Evolutionary conservation across 2,113 vertebrate species (phyloP).

Genomic region (Tragelaphus scriptus): DNA sequence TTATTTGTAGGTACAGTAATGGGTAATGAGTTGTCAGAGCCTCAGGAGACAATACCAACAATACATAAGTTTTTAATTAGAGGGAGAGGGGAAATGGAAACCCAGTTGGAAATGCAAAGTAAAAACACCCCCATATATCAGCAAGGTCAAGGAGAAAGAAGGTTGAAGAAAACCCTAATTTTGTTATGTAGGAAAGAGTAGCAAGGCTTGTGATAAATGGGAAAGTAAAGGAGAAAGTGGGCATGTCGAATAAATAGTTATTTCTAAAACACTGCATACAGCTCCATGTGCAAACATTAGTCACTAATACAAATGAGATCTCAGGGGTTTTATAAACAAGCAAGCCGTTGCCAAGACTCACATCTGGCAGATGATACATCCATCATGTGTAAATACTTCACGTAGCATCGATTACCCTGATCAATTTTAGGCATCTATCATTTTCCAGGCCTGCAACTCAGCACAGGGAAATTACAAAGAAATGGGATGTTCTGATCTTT

Average conservation of each 20-base stretch:
- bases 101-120: slow-evolving; percentile 33
- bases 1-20: neutral
- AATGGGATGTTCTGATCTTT: slow-evolving; percentile 33
- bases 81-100: neutral
- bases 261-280: slow-evolving; percentile 51
- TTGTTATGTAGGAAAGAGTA: slow-evolving; percentile 40
- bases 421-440: slow-evolving; percentile 71
- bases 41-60: neutral
- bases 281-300: slow-evolving; percentile 45
- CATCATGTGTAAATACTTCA: slow-evolving; percentile 63
- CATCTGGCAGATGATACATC: slow-evolving; percentile 64
- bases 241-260: slow-evolving; percentile 37
- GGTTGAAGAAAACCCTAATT: slow-evolving; percentile 47
- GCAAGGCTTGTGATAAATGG: slow-evolving; percentile 50
- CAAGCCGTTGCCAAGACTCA: slow-evolving; percentile 25
- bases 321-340: slow-evolving; percentile 67
- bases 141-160: slow-evolving; percentile 42
- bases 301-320: slow-evolving; percentile 69
- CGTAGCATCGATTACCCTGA: slow-evolving; percentile 65
- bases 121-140: slow-evolving; percentile 42
- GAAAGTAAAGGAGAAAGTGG: slow-evolving; percentile 42
- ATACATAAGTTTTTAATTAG: neutral
- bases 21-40: neutral
- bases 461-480: slow-evolving; percentile 55
- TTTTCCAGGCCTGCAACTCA: slow-evolving; percentile 36